phyloP scores from a whole-genome alignment of 2,888 invertebrate species.

The Drosophila setosimentum region DNA sequence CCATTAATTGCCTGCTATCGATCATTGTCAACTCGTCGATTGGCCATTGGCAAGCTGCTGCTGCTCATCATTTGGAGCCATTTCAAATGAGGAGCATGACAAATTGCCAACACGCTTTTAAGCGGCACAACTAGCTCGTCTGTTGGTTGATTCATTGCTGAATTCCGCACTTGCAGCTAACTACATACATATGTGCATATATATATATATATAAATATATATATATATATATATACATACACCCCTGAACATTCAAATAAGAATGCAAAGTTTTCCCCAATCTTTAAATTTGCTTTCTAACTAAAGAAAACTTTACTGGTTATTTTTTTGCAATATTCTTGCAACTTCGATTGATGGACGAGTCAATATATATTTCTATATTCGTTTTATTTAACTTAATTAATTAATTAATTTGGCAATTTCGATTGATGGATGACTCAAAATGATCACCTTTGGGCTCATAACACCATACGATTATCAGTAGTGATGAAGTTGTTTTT shows the following conservation, averaged over 20 bases:
- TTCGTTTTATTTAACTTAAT: no score
- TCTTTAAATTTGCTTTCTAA: neutral
- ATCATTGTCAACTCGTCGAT: slow-evolving; percentile 34
- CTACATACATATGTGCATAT: neutral
- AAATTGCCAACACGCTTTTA: slow-evolving; percentile 3
- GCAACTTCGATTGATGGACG: neutral
- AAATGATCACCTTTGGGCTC: neutral
- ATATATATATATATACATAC: neutral
- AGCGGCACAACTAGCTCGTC: neutral
- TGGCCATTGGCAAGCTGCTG: slow-evolving; percentile 6
- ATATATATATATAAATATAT: neutral
- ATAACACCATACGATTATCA: neutral
- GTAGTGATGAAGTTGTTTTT: neutral
- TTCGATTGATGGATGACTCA: neutral
- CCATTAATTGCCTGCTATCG: slow-evolving; percentile 18
- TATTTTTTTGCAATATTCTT: no score
- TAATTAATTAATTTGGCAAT: neutral
- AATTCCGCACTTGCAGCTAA: neutral
- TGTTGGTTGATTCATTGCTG: slow-evolving; percentile 4
- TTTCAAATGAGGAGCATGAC: slow-evolving; percentile 13
- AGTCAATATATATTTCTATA: no score
- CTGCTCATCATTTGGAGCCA: slow-evolving; percentile 7
- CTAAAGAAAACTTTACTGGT: neutral
- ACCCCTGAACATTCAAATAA: neutral
- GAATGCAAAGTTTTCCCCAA: neutral